Evolutionary conservation across 92 coral and sea anemone genomes (phyloP).

Genomic region (Zoanthus sociatus): DNA sequence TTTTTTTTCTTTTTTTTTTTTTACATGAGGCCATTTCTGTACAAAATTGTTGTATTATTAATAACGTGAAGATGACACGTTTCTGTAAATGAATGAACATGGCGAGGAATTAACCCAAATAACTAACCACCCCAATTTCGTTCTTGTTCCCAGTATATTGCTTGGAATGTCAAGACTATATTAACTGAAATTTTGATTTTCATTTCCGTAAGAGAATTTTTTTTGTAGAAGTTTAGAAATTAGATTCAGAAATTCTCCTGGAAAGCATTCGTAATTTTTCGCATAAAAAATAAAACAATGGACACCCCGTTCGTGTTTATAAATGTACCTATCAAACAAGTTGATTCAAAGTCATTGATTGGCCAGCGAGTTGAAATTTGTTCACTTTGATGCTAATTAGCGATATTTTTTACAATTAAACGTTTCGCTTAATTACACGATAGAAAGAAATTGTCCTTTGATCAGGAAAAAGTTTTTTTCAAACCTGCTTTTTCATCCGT

Average conservation of each 20-base stretch:
- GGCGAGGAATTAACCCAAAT: constrained; percentile 12
- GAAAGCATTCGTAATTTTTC: constrained; percentile 75
- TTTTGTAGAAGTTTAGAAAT: not conserved
- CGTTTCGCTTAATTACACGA: constrained; percentile 61
- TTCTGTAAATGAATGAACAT: constrained; percentile 23
- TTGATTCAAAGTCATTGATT: constrained; percentile 66
- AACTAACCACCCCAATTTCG: not conserved
- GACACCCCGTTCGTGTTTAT: constrained; percentile 74
- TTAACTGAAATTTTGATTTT: not conserved
- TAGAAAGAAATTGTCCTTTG: constrained; percentile 71
- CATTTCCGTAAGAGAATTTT: not conserved
- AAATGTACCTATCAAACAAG: constrained; percentile 85
- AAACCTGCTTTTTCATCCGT: constrained; percentile 33
- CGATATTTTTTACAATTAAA: constrained; percentile 90
- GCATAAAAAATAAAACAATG: constrained; percentile 75
- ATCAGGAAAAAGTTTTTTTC: constrained; percentile 58
- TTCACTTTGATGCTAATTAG: constrained; percentile 94
- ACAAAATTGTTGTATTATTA: constrained; percentile 37
- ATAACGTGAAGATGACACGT: constrained; percentile 15
- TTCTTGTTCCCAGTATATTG: not conserved
- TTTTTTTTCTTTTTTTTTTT: not conserved
- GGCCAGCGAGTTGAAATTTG: constrained; percentile 82
- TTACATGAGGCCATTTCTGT: constrained; percentile 31
- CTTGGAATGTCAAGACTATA: not conserved
- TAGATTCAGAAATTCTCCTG: not conserved